Conservation (phyloP, 2,113 vertebrate species). For the Noctilio leporinus region DNA sequence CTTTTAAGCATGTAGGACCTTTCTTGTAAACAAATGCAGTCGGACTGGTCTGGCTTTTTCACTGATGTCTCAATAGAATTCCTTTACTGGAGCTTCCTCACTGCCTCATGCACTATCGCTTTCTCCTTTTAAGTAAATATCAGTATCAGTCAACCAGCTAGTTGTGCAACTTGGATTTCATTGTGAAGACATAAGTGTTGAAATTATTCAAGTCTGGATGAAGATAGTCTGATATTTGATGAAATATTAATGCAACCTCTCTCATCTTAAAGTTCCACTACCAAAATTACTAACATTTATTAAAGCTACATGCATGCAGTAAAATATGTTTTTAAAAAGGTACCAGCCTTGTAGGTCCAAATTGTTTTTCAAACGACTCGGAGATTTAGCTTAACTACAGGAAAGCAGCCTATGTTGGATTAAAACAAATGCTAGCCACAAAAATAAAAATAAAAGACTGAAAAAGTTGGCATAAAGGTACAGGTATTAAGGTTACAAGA, state of each 20-base stretch:
- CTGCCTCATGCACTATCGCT: not conserved
- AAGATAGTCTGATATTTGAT: conserved; percentile 48
- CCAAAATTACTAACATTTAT: conserved; percentile 59
- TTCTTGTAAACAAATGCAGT: conserved; percentile 13
- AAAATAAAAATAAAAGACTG: conserved; percentile 37
- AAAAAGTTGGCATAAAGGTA: not conserved
- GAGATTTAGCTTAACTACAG: conserved; percentile 49
- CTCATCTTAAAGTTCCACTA: conserved; percentile 61
- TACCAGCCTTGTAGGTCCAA: conserved; percentile 22
- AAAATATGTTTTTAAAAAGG: conserved; percentile 54
- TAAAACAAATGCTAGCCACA: conserved; percentile 43
- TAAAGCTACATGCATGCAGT: conserved; percentile 51
- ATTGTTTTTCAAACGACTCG: conserved; percentile 26
- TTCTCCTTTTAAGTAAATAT: conserved; percentile 17
- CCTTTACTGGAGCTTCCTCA: not conserved
- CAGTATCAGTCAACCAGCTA: not conserved
- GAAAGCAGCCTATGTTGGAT: not conserved
- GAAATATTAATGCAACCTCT: conserved; percentile 48
- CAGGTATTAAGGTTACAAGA: not conserved
- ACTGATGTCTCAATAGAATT: not conserved
- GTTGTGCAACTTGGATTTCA: conserved; percentile 22
- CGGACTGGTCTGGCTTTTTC: not conserved
- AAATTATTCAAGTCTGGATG: conserved; percentile 41
- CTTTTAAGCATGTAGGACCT: not conserved
- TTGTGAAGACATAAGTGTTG: conserved; percentile 15